Conservation (phyloP, 1,140 invertebrate genomes). For the Cyrtorhinus lividipennis region DNA sequence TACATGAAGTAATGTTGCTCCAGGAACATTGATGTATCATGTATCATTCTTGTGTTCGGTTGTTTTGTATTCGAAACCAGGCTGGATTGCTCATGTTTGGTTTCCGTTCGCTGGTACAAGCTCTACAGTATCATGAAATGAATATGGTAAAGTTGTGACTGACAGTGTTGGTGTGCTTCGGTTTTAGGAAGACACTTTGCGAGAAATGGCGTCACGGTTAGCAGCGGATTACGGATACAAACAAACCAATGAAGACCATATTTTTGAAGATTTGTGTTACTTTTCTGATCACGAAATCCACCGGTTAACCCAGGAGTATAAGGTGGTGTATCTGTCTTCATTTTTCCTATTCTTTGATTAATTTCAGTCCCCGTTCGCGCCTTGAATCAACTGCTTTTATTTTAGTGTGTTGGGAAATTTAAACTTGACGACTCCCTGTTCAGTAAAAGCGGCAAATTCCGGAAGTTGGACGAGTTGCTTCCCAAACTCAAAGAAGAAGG, state of each 20-base stretch:
- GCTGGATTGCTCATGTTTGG: no score
- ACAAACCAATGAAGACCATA: constrained; percentile 64
- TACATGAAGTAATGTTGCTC: no score
- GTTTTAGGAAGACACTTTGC: constrained; percentile 27
- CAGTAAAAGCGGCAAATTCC: constrained; percentile 67
- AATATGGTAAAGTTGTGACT: no score
- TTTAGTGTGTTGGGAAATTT: constrained; percentile 25
- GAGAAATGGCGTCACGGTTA: constrained; percentile 54
- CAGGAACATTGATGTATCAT: no score
- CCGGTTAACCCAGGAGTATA: constrained; percentile 50
- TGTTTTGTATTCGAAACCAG: no score
- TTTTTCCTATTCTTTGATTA: not conserved
- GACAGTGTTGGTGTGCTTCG: no score
- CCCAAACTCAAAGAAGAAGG: constrained; percentile 51
- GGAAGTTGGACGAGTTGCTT: constrained; percentile 62
- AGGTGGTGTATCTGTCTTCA: constrained; percentile 34
- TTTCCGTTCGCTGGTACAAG: no score
- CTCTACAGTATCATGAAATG: no score
- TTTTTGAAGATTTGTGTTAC: constrained; percentile 72
- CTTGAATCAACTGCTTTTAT: constrained; percentile 17
- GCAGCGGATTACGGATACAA: constrained; percentile 55
- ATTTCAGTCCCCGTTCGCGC: no score
- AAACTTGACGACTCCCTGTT: constrained; percentile 57
- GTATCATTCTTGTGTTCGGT: no score
- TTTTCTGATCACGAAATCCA: constrained; percentile 88